Conservation (phyloP, 2,888 invertebrate genomes). For the Zaprionus bogoriensis region DNA sequence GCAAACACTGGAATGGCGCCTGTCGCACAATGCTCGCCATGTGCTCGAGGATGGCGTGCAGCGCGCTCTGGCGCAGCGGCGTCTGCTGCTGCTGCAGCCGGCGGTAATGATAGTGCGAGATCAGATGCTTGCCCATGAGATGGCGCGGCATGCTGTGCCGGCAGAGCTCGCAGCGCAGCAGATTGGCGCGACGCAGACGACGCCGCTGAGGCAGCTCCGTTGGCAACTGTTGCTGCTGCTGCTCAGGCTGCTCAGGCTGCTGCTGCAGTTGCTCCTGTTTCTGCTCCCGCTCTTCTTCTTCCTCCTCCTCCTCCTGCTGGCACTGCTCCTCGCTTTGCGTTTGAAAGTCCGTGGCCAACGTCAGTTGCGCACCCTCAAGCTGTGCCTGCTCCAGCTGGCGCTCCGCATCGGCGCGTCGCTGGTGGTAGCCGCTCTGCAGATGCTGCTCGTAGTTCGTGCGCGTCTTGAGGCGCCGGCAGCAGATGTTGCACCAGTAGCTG, state of each 20-base stretch:
- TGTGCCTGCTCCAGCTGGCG: constrained; percentile 87
- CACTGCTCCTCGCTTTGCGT: too few species aligned
- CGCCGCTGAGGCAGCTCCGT: background rate
- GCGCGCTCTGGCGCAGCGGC: constrained; percentile 80
- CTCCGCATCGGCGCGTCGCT: constrained; percentile 87
- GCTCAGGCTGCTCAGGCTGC: background rate
- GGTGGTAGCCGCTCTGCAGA: constrained; percentile 89
- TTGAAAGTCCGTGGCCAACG: constrained; percentile 39
- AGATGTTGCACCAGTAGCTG: constrained; percentile 90
- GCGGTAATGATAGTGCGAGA: constrained; percentile 92
- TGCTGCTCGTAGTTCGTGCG: constrained; percentile 90
- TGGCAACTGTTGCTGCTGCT: background rate
- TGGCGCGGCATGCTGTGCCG: constrained; percentile 87
- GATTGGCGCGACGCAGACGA: constrained; percentile 85
- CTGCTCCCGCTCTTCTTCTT: background rate
- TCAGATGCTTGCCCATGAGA: constrained; percentile 92
- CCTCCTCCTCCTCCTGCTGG: constrained; percentile 1
- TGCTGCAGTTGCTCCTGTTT: background rate
- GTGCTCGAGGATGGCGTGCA: constrained; percentile 88
- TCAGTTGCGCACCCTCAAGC: constrained; percentile 45
- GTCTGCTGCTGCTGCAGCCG: constrained; percentile 85
- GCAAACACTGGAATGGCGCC: constrained; percentile 92
- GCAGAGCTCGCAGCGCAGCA: constrained; percentile 88
- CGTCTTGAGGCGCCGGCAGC: constrained; percentile 89
- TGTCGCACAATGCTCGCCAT: constrained; percentile 91